Evolutionary conservation across 30 jellyfish, hydroid and myxozoan species (phyloP).

Genomic region (Rhopilema esculentum): DNA sequence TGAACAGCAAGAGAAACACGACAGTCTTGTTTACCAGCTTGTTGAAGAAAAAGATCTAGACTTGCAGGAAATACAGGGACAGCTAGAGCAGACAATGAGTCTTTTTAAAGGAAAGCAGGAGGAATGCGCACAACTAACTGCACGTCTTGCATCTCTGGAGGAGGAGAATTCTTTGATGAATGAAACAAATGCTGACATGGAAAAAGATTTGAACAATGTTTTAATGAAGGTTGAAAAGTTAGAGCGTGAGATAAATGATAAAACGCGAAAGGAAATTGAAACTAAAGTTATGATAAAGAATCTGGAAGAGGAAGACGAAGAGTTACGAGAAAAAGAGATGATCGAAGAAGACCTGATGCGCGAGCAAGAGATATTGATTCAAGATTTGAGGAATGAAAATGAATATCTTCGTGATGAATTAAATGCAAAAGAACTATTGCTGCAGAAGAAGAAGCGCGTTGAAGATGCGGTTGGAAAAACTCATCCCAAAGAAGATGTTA

Average conservation of each 20-base stretch:
- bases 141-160: constrained; percentile 8
- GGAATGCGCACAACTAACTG: constrained; percentile 33
- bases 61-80: constrained; percentile 67
- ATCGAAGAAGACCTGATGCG: constrained; percentile 65
- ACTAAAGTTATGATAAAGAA: constrained; percentile 48
- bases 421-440: constrained; percentile 8
- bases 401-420: constrained; percentile 58
- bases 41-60: constrained; percentile 74
- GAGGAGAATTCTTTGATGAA: constrained; percentile 27
- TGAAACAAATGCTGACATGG: constrained; percentile 19
- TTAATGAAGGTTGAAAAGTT: constrained; percentile 20
- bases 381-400: constrained; percentile 57
- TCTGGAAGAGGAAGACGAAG: constrained; percentile 68
- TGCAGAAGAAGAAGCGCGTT: constrained; percentile 7
- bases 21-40: constrained; percentile 54
- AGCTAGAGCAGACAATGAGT: constrained; percentile 70
- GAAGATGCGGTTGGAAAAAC: neutral
- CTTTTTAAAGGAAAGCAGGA: constrained; percentile 69
- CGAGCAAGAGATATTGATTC: constrained; percentile 54
- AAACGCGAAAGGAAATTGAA: constrained; percentile 38
- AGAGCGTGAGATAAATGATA: constrained; percentile 53
- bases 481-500: neutral
- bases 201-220: constrained; percentile 1
- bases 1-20: constrained; percentile 80
- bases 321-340: constrained; percentile 60